A percentile compares a stretch with the other conserved stretches of the same genome.
Evolutionary conservation across 2,797 vertebrate genomes (phyloP).

Genomic region (Botia kubotai): DNA sequence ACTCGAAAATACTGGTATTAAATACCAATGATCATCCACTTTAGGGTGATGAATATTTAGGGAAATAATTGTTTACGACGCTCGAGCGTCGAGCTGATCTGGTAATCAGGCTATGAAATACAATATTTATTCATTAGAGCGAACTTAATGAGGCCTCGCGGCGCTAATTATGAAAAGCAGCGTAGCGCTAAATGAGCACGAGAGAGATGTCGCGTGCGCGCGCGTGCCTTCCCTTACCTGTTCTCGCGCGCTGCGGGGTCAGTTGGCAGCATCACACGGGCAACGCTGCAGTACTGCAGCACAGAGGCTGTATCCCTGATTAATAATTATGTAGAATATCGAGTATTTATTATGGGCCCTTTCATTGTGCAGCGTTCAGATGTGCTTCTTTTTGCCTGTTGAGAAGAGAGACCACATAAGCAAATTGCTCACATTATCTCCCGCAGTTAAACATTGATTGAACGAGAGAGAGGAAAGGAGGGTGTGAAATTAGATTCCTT

Average conservation of each 20-base stretch:
- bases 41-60: conserved; percentile 96
- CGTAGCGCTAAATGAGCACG: conserved; percentile 99
- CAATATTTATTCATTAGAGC: conserved; percentile 99
- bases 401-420: conserved; percentile 32
- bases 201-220: conserved; percentile 92
- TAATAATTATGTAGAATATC: conserved; percentile 44
- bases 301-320: conserved; percentile 22
- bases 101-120: conserved; percentile 99
- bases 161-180: conserved; percentile 99
- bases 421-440: conserved; percentile 44
- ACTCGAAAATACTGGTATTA: conserved; percentile 86
- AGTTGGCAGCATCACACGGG: conserved; percentile 63
- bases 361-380: conserved; percentile 20
- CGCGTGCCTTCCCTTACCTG: conserved; percentile 79
- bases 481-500: conserved; percentile 25
- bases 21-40: conserved; percentile 90
- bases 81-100: conserved; percentile 99
- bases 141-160: conserved; percentile 99
- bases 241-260: conserved; percentile 75
- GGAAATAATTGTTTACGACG: conserved; percentile 99
- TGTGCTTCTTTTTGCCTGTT: conserved; percentile 33
- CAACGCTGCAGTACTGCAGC: conserved; percentile 13
- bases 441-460: conserved; percentile 46
- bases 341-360: conserved; percentile 1
- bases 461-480: conserved; percentile 27